Evolutionary conservation across 2,797 vertebrate species (phyloP).

Genomic region (Pachyuromys duprasi): DNA sequence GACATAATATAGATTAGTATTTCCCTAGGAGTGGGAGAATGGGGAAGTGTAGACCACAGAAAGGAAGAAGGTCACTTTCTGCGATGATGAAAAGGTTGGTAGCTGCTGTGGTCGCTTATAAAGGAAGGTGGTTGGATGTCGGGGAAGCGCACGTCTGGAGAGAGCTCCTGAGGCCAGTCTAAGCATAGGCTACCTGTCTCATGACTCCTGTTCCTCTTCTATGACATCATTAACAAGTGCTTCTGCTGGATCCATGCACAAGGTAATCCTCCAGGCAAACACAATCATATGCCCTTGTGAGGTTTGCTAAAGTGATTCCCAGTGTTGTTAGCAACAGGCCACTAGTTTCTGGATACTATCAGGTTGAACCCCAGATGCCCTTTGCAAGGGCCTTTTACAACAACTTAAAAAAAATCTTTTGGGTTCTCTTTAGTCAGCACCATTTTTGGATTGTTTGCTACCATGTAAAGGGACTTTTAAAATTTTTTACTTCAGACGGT

Average conservation of each 20-base stretch:
- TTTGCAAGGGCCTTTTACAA: neutral
- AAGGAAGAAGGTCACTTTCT: neutral
- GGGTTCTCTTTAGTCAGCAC: neutral
- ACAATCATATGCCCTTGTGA: neutral
- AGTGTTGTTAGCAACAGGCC: neutral
- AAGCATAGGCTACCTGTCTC: neutral
- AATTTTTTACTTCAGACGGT: neutral
- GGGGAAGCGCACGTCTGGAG: neutral
- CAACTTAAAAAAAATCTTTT: neutral
- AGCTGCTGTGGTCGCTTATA: neutral
- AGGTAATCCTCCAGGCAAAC: neutral
- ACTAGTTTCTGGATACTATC: neutral
- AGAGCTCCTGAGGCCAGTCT: neutral
- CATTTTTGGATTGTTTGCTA: constrained; percentile 7
- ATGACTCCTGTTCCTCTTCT: neutral
- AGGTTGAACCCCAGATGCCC: neutral
- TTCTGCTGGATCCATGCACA: neutral
- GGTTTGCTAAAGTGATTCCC: neutral
- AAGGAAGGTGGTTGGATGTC: neutral
- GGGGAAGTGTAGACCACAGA: neutral
- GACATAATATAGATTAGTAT: neutral
- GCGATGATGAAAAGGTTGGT: neutral
- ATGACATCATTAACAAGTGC: neutral
- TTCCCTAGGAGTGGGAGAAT: neutral
- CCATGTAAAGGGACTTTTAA: neutral